phyloP scores from a whole-genome alignment of 2,797 vertebrate genomes.

The Gymnopithys bicolor region DNA sequence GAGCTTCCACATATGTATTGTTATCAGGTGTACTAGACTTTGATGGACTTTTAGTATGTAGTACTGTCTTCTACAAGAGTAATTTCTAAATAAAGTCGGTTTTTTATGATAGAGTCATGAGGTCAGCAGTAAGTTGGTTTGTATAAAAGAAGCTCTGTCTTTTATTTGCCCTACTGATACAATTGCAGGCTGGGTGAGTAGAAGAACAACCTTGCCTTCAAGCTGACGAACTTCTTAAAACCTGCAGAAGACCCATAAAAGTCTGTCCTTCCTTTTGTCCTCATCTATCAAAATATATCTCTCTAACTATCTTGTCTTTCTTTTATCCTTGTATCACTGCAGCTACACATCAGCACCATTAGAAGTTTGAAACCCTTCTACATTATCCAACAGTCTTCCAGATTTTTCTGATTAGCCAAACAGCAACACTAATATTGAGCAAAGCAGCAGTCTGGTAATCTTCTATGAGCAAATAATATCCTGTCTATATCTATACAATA shows the following conservation, averaged over 20 bases:
- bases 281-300: neutral
- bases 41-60: neutral
- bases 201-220: neutral
- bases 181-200: neutral
- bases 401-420: neutral
- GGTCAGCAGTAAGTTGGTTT: neutral
- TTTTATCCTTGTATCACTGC: neutral
- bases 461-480: neutral
- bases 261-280: fast-evolving
- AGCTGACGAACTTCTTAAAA: neutral
- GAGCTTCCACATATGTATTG: neutral
- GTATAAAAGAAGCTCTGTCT: neutral
- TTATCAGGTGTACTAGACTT: neutral
- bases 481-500: neutral
- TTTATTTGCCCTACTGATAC: neutral
- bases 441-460: neutral
- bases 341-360: neutral
- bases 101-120: neutral
- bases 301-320: neutral
- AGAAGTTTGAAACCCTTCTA: neutral
- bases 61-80: neutral
- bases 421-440: neutral
- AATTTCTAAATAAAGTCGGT: neutral
- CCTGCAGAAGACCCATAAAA: neutral
- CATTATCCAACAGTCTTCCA: neutral